Evolutionary conservation across 2,113 vertebrate species (phyloP).

Genomic region (Chlorodrepanis virens): DNA sequence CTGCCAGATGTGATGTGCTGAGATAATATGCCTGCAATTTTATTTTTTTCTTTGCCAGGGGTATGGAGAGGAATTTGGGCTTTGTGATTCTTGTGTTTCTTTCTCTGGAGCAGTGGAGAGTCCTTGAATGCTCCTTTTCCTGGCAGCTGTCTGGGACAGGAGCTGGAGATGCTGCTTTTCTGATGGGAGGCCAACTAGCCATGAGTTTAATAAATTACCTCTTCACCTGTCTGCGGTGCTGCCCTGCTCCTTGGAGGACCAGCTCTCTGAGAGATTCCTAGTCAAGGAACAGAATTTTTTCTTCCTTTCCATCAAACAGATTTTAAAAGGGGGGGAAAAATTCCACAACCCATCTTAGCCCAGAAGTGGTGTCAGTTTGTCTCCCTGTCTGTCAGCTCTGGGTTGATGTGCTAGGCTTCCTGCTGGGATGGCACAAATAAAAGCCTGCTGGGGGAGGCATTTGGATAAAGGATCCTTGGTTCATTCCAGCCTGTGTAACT

Average conservation of each 20-base stretch:
- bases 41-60: not conserved
- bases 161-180: not conserved
- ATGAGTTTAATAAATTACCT: not conserved
- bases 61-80: not conserved
- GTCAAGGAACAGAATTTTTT: not conserved
- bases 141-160: not conserved
- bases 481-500: not conserved
- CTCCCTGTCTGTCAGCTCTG: not conserved
- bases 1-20: not conserved
- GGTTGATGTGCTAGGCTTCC: not conserved
- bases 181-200: not conserved
- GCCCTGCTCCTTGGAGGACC: not conserved
- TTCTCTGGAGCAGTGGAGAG: not conserved
- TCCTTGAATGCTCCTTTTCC: not conserved
- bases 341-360: not conserved
- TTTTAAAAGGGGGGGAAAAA: not conserved
- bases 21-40: not conserved
- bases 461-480: not conserved
- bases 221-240: not conserved
- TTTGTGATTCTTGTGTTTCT: not conserved
- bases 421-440: slow-evolving; percentile 18
- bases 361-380: not conserved
- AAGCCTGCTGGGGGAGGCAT: not conserved
- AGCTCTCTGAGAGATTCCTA: not conserved
- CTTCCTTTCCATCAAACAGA: not conserved